phyloP scores from a whole-genome alignment of 2,113 vertebrate genomes.

The Oplegnathus fasciatus region DNA sequence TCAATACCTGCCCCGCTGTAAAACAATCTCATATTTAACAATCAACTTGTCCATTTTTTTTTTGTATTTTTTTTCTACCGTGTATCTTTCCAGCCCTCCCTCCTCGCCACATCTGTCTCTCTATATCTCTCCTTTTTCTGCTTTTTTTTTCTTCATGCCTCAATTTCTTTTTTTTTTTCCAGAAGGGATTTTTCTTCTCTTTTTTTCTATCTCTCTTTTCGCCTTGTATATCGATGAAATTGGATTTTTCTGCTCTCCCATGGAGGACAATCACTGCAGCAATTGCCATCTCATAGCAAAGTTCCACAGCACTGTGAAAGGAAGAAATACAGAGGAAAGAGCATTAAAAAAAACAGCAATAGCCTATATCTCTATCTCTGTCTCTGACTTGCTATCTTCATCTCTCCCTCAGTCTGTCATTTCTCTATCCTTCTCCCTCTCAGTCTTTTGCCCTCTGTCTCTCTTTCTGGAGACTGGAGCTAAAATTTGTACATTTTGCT shows the following conservation, averaged over 20 bases:
- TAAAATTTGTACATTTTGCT: neutral
- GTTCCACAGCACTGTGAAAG: constrained; percentile 67
- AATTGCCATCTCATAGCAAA: constrained; percentile 74
- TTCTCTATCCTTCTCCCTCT: constrained; percentile 17
- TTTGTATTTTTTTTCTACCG: neutral
- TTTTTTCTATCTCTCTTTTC: constrained; percentile 52
- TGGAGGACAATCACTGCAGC: constrained; percentile 69
- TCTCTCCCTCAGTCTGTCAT: constrained; percentile 39
- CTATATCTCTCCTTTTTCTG: constrained; percentile 31
- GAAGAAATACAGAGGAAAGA: constrained; percentile 66
- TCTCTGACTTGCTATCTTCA: constrained; percentile 59
- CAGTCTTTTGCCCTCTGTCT: neutral
- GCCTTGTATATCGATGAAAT: constrained; percentile 76
- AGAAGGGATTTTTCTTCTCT: constrained; percentile 35
- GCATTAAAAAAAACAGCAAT: constrained; percentile 73
- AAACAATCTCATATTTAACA: constrained; percentile 86
- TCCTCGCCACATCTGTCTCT: constrained; percentile 28
- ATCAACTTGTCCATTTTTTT: constrained; percentile 63
- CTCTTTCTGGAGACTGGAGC: neutral
- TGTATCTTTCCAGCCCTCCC: constrained; percentile 43
- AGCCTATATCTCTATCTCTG: constrained; percentile 57
- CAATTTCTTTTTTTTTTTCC: constrained; percentile 66
- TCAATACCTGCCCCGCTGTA: constrained; percentile 81
- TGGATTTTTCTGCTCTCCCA: constrained; percentile 77
- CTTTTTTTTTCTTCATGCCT: constrained; percentile 44